Percentiles rank a stretch among this genome's conserved stretches.
Conservation (phyloP, 2,888 invertebrate genomes). For the Crematogaster levior region DNA sequence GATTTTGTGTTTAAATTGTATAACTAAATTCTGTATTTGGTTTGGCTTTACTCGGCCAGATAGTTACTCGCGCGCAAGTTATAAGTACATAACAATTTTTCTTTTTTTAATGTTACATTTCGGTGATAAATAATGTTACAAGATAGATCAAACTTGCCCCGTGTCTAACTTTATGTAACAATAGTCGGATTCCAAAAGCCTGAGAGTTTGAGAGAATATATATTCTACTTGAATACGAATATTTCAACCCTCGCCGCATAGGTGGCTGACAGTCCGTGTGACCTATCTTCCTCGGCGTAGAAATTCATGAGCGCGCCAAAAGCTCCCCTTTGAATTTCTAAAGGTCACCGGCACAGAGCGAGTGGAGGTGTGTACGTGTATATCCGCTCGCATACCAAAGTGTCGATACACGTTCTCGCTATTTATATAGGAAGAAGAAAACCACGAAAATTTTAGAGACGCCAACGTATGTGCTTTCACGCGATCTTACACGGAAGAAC, state of each 20-base stretch:
- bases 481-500: constrained; percentile 5
- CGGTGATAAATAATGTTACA: constrained; percentile 34
- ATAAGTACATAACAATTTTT: constrained; percentile 3
- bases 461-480: constrained; percentile 8
- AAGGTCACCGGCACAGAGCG: constrained; percentile 48
- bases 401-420: constrained; percentile 4
- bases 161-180: constrained; percentile 37
- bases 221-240: constrained; percentile 50
- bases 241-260: constrained; percentile 53
- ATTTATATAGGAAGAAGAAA: constrained; percentile 12
- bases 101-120: neutral
- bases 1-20: constrained; percentile 54
- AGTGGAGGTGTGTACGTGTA: neutral
- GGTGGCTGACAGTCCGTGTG: constrained; percentile 50
- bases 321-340: constrained; percentile 70
- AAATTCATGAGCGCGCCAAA: constrained; percentile 70
- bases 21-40: constrained; percentile 50
- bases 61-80: neutral
- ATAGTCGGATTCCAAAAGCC: constrained; percentile 14
- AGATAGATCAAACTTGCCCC: constrained; percentile 15
- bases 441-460: constrained; percentile 21
- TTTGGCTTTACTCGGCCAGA: neutral
- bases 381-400: constrained; percentile 16
- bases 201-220: constrained; percentile 38
- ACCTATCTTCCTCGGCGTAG: constrained; percentile 63